These are phyloP conservation scores for Iselma pallidipennis DNA, from an alignment of 2,888 invertebrate genomes.

Conservation along the genomic window DNA sequence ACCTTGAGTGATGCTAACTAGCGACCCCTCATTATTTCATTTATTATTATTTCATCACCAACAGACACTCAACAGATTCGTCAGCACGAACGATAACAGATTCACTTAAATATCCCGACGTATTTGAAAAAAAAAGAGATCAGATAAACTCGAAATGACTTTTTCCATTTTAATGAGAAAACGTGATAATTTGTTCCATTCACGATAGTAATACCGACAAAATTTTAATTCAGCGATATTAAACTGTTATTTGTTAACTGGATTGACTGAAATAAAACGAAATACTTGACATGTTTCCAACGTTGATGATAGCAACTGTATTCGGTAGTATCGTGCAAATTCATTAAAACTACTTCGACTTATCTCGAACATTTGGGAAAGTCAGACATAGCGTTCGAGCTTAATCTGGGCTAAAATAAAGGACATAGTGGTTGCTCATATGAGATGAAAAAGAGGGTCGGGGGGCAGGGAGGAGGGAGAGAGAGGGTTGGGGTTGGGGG, in stretches of 20 bases:
- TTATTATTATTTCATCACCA: slow-evolving; percentile 43
- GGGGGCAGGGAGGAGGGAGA: too few relatives aligned
- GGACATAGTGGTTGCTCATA: slow-evolving; percentile 5
- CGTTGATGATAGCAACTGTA: neutral
- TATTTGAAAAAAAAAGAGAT: neutral
- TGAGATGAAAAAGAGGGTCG: neutral
- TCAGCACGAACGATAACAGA: neutral
- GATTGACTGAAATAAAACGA: neutral
- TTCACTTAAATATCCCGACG: neutral
- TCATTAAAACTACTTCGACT: neutral
- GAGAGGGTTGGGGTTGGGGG: neutral
- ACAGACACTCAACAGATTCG: slow-evolving; percentile 2
- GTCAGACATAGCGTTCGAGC: neutral
- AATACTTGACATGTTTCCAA: neutral
- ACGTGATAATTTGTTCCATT: too few relatives aligned
- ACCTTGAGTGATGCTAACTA: slow-evolving; percentile 38
- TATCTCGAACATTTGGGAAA: neutral
- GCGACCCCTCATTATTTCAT: slow-evolving; percentile 41
- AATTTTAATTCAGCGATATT: too few relatives aligned
- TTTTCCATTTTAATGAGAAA: neutral
- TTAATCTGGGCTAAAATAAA: slow-evolving; percentile 8
- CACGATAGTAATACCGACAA: too few relatives aligned
- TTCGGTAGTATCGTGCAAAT: neutral
- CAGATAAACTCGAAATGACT: neutral
- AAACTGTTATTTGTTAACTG: neutral